These are phyloP conservation scores for Alethe diademata DNA, from an alignment of 2,113 vertebrate species.

Conservation along the genomic window DNA sequence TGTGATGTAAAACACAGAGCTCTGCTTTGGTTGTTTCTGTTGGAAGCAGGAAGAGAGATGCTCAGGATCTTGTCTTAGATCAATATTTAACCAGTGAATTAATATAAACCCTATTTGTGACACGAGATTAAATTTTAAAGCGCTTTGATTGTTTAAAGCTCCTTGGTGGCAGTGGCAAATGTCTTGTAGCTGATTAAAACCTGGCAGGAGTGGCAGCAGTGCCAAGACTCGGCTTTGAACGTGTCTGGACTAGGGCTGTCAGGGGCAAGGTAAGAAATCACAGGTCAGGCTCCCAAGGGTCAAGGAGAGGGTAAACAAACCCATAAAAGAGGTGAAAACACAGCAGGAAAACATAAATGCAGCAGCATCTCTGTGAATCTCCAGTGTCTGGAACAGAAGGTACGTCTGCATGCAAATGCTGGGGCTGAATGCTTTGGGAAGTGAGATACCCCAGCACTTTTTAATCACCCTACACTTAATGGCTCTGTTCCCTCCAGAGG, in stretches of 20 bases:
- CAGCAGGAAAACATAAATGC: not conserved
- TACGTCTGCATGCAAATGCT: slow-evolving; percentile 33
- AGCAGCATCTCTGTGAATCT: not conserved
- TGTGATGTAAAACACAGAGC: not conserved
- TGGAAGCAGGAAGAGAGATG: not conserved
- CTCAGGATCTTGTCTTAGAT: not conserved
- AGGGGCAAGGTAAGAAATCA: not conserved
- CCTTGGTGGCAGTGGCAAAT: slow-evolving; percentile 32
- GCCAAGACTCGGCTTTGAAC: not conserved
- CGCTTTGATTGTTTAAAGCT: slow-evolving; percentile 20
- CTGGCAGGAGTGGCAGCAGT: not conserved
- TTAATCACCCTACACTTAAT: not conserved
- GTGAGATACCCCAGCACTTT: not conserved
- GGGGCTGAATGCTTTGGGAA: slow-evolving; percentile 7
- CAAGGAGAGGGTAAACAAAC: not conserved
- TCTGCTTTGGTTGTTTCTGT: not conserved
- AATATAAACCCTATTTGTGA: not conserved
- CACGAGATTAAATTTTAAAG: slow-evolving; percentile 29
- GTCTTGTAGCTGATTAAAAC: slow-evolving; percentile 2
- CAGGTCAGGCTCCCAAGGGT: not conserved
- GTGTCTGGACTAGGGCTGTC: not conserved
- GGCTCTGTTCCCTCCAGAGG: not conserved
- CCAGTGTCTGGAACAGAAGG: not conserved
- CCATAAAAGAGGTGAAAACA: not conserved
- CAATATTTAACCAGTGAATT: not conserved